Conservation (phyloP, 2,888 invertebrate genomes). For the Chymomyza amoena region DNA sequence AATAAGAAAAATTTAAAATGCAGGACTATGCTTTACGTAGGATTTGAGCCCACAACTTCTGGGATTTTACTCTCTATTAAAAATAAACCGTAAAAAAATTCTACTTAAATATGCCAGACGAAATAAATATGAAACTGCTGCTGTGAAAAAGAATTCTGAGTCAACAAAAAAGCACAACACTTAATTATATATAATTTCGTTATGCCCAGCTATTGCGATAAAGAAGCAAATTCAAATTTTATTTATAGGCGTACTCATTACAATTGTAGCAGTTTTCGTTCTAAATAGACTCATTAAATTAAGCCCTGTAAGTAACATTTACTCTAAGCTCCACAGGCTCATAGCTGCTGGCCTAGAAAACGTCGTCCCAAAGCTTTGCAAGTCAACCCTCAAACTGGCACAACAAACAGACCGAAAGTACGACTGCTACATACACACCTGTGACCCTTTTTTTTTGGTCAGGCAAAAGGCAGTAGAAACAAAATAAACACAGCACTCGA, state of each 20-base stretch:
- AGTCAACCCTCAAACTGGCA: neutral
- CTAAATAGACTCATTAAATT: neutral
- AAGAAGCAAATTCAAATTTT: no score
- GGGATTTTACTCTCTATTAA: no score
- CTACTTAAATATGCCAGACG: no score
- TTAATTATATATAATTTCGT: no score
- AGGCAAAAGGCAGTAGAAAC: neutral
- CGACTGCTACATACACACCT: neutral
- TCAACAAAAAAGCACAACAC: no score
- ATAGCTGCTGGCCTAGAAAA: neutral
- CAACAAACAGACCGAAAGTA: neutral
- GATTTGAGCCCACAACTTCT: no score
- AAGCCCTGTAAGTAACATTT: neutral
- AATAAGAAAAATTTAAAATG: no score
- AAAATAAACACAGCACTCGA: conserved; percentile 48
- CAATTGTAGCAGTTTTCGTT: neutral
- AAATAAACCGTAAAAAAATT: no score
- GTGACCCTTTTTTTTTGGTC: neutral
- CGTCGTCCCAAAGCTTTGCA: neutral
- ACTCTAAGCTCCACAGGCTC: neutral
- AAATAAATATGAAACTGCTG: no score
- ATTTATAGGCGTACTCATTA: neutral
- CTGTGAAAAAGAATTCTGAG: no score
- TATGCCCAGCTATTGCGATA: no score
- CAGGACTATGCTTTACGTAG: no score